A percentile compares a stretch with the other conserved stretches of the same genome.
Conservation (phyloP, 2,888 invertebrate genomes). For the Diadegma fenestrale region DNA sequence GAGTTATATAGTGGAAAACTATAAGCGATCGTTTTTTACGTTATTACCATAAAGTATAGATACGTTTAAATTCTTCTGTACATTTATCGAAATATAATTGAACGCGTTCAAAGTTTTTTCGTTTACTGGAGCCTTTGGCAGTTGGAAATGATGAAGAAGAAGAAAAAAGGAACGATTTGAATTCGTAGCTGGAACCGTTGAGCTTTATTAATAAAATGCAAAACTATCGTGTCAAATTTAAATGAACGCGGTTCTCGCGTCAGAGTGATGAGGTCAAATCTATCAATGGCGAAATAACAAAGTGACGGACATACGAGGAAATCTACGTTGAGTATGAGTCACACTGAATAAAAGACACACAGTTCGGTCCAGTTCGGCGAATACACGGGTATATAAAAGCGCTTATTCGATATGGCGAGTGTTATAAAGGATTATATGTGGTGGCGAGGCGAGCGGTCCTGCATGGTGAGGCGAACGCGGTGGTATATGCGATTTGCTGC, state of each 20-base stretch:
- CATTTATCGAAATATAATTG: conserved; percentile 6
- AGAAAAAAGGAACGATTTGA: too few relatives aligned
- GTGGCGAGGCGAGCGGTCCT: conserved; percentile 9
- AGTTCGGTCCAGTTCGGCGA: conserved; percentile 34
- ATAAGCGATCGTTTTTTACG: conserved; percentile 42
- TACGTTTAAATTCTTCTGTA: background rate
- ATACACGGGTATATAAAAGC: conserved; percentile 27
- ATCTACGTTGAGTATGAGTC: conserved; percentile 27
- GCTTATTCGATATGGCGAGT: background rate
- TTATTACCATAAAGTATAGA: conserved; percentile 5
- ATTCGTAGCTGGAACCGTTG: too few relatives aligned
- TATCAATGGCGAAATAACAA: background rate
- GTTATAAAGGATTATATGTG: background rate
- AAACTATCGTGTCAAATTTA: background rate
- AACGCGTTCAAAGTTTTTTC: background rate
- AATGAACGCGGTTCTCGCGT: background rate
- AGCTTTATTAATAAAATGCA: background rate
- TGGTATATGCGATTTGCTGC: conserved; percentile 35
- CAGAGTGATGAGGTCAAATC: background rate
- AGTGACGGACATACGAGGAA: conserved; percentile 4
- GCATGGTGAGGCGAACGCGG: background rate
- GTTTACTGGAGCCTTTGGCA: background rate
- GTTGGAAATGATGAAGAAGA: too few relatives aligned
- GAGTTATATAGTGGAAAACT: conserved; percentile 37
- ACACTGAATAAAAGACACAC: conserved; percentile 15